phyloP scores from a whole-genome alignment of 2,113 vertebrate species.

The Pluvianellus socialis region DNA sequence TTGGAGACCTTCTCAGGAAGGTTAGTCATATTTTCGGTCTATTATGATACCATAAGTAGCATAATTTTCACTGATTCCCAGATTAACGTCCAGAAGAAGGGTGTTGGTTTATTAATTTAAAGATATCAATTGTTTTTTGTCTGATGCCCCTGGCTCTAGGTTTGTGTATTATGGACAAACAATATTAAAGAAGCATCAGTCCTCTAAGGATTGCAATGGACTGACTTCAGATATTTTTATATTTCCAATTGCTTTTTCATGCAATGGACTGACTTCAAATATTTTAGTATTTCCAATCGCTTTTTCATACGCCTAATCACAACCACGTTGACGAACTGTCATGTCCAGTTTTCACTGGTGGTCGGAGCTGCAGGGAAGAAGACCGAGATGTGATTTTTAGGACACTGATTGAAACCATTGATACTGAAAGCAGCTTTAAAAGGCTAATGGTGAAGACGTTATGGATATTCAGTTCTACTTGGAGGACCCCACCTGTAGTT shows the following conservation, averaged over 20 bases:
- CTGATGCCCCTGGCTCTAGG: background rate
- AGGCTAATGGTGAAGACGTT: background rate
- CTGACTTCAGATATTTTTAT: background rate
- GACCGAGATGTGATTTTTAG: background rate
- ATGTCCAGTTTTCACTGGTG: background rate
- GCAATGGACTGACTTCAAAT: background rate
- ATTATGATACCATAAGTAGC: background rate
- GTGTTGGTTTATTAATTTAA: background rate
- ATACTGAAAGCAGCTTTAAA: background rate
- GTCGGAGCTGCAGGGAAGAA: background rate
- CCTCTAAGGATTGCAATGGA: background rate
- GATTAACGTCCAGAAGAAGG: background rate
- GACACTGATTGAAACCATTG: background rate
- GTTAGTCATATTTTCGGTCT: background rate
- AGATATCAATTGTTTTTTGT: background rate
- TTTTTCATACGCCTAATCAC: background rate
- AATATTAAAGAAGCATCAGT: background rate
- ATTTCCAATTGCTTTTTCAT: background rate
- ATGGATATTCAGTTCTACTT: background rate
- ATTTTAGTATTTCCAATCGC: background rate
- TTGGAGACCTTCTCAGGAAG: background rate
- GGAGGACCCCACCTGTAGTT: background rate
- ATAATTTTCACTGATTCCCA: background rate
- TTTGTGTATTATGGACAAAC: background rate
- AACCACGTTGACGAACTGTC: background rate